These are phyloP conservation scores for Folsomia candida DNA, from an alignment of 2,888 invertebrate genomes.

Conservation along the genomic window DNA sequence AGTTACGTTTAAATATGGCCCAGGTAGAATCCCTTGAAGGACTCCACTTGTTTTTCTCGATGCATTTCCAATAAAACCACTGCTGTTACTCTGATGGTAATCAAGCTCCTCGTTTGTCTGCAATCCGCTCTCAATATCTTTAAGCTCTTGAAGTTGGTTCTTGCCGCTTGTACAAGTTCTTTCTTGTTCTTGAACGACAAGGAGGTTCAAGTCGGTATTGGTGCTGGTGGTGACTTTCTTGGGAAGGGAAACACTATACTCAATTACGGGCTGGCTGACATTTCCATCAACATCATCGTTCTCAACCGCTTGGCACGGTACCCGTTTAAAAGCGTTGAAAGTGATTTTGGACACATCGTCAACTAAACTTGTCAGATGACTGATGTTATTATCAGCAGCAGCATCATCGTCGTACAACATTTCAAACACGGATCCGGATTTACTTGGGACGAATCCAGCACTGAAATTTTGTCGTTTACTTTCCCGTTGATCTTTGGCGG, in stretches of 20 bases:
- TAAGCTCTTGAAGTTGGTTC: not conserved
- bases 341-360: not conserved
- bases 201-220: not conserved
- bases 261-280: not conserved
- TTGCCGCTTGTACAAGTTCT: not conserved
- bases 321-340: not conserved
- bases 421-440: not conserved
- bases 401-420: not conserved
- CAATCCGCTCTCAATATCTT: slow-evolving; percentile 1
- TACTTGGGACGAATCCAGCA: not conserved
- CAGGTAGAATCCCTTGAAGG: slow-evolving; percentile 1
- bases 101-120: not conserved
- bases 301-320: not conserved
- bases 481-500: not conserved
- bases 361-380: not conserved
- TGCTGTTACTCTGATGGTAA: not conserved
- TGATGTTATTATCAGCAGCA: not conserved
- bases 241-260: not conserved
- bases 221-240: not conserved
- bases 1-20: not conserved
- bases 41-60: not conserved
- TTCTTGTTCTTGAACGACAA: too few relatives aligned
- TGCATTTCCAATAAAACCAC: not conserved
- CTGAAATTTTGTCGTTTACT: not conserved
- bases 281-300: too few relatives aligned